A percentile compares a stretch with the other conserved stretches of the same genome.
Evolutionary conservation across 2,797 vertebrate species (phyloP).

Genomic region (Myotis planiceps): DNA sequence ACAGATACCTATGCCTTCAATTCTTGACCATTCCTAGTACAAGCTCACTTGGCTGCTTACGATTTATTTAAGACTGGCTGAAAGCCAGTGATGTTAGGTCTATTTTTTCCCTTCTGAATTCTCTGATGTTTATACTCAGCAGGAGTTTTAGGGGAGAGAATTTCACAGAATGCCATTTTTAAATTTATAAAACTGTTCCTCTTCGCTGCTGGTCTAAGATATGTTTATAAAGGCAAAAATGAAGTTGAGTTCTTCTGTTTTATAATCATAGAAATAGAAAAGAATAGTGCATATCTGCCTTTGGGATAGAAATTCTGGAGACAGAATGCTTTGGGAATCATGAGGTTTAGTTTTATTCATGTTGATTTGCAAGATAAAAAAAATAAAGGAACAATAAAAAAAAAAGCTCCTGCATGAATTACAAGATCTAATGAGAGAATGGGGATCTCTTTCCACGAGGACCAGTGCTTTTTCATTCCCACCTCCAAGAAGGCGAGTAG

Average conservation of each 20-base stretch:
- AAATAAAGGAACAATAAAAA: conserved; percentile 7
- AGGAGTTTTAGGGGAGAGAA: neutral
- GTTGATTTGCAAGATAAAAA: neutral
- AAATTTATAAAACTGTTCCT: conserved; percentile 27
- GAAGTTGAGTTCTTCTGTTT: neutral
- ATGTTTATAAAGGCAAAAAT: conserved; percentile 55
- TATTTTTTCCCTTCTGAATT: neutral
- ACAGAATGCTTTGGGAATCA: conserved; percentile 1
- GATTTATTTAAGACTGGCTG: neutral
- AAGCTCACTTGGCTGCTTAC: neutral
- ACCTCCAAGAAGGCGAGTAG: neutral
- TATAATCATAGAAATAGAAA: conserved; percentile 22
- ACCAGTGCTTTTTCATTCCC: neutral
- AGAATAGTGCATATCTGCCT: neutral
- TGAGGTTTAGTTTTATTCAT: neutral
- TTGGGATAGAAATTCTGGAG: conserved; percentile 1
- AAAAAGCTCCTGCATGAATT: neutral
- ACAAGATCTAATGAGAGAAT: neutral
- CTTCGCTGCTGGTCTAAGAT: conserved; percentile 13
- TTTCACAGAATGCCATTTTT: neutral
- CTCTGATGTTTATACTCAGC: neutral
- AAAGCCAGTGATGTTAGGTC: neutral
- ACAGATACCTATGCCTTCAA: neutral
- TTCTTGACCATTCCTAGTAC: neutral
- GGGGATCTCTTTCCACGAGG: neutral